phyloP scores from a whole-genome alignment of 2,113 vertebrate genomes.

The Xyrauchen texanus region DNA sequence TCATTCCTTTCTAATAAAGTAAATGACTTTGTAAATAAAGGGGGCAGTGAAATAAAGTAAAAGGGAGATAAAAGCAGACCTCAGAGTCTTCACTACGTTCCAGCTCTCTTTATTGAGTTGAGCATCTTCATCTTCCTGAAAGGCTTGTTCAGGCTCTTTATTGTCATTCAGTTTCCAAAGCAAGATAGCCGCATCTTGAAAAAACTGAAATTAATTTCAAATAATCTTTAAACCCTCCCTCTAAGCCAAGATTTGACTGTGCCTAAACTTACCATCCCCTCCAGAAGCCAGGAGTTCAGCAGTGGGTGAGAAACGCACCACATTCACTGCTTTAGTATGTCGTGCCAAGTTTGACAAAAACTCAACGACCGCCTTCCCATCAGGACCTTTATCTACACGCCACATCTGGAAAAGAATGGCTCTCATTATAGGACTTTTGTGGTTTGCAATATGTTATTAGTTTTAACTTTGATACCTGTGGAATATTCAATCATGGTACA shows the following conservation, averaged over 20 bases:
- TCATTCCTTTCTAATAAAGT: background rate
- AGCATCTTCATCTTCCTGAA: constrained; percentile 91
- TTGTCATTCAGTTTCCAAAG: constrained; percentile 94
- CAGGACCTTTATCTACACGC: constrained; percentile 87
- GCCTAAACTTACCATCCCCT: constrained; percentile 85
- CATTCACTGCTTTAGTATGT: constrained; percentile 96
- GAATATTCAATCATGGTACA: background rate
- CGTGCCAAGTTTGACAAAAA: constrained; percentile 91
- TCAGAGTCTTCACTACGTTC: constrained; percentile 89
- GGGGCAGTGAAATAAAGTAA: background rate
- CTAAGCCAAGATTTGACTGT: background rate
- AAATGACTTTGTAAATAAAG: background rate
- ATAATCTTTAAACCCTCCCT: too few relatives aligned
- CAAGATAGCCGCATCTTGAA: constrained; percentile 86
- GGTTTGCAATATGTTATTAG: background rate
- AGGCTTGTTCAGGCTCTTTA: constrained; percentile 85
- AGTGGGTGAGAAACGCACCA: constrained; percentile 92
- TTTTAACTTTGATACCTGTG: background rate
- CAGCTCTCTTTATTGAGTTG: constrained; percentile 96
- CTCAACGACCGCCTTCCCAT: constrained; percentile 91
- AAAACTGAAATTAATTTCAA: background rate
- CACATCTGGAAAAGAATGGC: constrained; percentile 79
- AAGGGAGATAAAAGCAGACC: constrained; percentile 68
- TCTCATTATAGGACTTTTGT: background rate
- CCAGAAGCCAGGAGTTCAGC: constrained; percentile 93